Evolutionary conservation across 2,113 vertebrate species (phyloP).

Genomic region (Fukomys damarensis): DNA sequence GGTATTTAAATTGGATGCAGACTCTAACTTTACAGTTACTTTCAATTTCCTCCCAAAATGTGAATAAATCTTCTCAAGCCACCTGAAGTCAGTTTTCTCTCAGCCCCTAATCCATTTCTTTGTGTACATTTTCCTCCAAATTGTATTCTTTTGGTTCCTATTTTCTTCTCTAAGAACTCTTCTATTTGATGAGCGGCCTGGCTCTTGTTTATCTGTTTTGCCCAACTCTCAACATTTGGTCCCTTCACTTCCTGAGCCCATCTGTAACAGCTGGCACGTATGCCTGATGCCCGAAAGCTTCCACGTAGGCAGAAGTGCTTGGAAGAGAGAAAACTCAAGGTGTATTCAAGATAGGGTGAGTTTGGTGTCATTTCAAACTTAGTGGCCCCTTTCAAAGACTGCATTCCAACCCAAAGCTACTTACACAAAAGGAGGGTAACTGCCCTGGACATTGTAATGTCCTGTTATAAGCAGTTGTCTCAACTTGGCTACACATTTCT

Average conservation of each 20-base stretch:
- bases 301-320: not conserved
- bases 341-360: not conserved
- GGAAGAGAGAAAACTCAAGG: not conserved
- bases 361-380: not conserved
- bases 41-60: not conserved
- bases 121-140: too few relatives aligned
- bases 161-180: not conserved
- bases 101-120: not conserved
- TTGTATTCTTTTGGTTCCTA: too few relatives aligned
- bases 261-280: not conserved
- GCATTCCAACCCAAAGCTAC: not conserved
- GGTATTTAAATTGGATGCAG: slow-evolving; percentile 50
- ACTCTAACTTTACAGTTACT: slow-evolving; percentile 37
- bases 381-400: not conserved
- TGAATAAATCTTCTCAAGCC: slow-evolving; percentile 20
- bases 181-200: not conserved
- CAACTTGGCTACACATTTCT: slow-evolving; percentile 19
- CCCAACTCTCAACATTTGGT: not conserved
- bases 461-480: not conserved
- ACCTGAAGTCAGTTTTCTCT: slow-evolving; percentile 23
- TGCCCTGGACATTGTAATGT: not conserved
- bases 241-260: not conserved
- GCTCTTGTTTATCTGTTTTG: not conserved
- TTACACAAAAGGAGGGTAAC: not conserved
- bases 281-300: not conserved